Evolutionary conservation across 2,113 vertebrate genomes (phyloP).

Genomic region (Chascanopsetta lugubris): DNA sequence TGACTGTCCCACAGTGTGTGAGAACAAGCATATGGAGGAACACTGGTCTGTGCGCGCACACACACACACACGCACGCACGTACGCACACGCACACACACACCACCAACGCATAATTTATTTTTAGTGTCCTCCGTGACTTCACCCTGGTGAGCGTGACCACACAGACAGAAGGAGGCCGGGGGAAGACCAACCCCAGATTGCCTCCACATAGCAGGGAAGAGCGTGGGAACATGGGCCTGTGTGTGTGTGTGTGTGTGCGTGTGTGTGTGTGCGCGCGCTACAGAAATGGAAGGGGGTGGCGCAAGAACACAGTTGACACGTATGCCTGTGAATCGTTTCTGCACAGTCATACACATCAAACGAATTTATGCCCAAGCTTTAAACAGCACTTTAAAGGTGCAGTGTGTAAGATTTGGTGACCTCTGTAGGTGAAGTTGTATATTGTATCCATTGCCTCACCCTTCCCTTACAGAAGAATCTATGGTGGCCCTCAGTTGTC

Average conservation of each 20-base stretch:
- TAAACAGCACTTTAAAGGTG: not conserved
- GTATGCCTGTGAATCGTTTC: not conserved
- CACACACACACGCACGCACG: not conserved
- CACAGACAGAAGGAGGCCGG: conserved; percentile 24
- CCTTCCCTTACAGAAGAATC: too few relatives aligned
- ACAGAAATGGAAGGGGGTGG: not conserved
- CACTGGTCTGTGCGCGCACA: conserved; percentile 8
- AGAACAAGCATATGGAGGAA: conserved; percentile 69
- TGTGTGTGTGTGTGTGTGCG: too few relatives aligned
- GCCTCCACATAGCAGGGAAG: conserved; percentile 29
- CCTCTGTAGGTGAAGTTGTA: too few relatives aligned
- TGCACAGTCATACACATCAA: not conserved
- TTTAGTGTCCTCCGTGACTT: conserved; percentile 49
- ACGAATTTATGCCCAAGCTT: conserved; percentile 8
- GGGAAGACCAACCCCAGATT: conserved; percentile 56
- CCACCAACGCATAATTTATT: conserved; percentile 47
- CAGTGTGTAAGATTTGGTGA: too few relatives aligned
- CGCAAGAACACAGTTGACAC: not conserved
- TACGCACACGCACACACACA: not conserved
- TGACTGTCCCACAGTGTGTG: conserved; percentile 55
- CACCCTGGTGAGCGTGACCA: conserved; percentile 41
- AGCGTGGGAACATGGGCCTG: conserved; percentile 35
- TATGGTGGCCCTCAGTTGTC: too few relatives aligned
- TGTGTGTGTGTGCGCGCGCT: not conserved
- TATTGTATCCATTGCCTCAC: too few relatives aligned